Base-by-base conservation (phyloP, 2,888 invertebrate genomes). In the Parthenolecanium corni region DNA sequence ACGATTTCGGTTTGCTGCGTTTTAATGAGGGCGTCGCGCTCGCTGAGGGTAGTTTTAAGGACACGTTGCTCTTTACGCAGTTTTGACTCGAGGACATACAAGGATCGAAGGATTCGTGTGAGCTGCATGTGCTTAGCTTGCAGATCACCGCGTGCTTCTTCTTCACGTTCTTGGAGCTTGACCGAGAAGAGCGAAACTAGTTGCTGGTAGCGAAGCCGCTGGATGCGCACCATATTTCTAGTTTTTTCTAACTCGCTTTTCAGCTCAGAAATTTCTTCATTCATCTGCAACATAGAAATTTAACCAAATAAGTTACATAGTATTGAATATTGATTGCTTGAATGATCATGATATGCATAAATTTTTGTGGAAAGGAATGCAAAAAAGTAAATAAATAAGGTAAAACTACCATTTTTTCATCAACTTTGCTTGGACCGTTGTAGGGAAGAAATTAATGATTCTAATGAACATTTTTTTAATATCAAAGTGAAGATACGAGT, bases 31-130 rank as follows among this genome's bases (percentile, higher is more conserved):
- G 80, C 80, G 71, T 86, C 86, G 71, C 85, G 84, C 70, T 85
- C 84, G 65, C 79, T 78, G 18, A 86, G 76, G 54, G 83, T 79
- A 63, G 81, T 79, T 65, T 80, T 79, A 67, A 87, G 84, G 69
- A 80, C 80, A 68, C 83, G 82, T 71, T 86, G 85, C 72, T 87
- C 86, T 71, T 83, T 81, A 52, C 81, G 79, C 23, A 87, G 75
- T 9, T 85, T 77, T 9, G 85, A 83, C 72, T 87, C 86, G 54
- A 86, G 79, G 44, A 84, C 79, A 44, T 86, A 78, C 64, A 87
- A 74, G 3, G 85, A 84, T 52, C 84, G 77, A 6, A 86, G 76
- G 25, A 87, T 83, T 66, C 82, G 77, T 3, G 84, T 81, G 24
- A 86, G 77, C 70, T 86, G 86, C 70, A 82, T 81, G 73, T 86